A percentile compares a stretch with the other conserved stretches of the same genome.
These are phyloP conservation scores for Petrocephalus microphthalmus DNA, from an alignment of 2,113 vertebrate species.

Conservation along the genomic window DNA sequence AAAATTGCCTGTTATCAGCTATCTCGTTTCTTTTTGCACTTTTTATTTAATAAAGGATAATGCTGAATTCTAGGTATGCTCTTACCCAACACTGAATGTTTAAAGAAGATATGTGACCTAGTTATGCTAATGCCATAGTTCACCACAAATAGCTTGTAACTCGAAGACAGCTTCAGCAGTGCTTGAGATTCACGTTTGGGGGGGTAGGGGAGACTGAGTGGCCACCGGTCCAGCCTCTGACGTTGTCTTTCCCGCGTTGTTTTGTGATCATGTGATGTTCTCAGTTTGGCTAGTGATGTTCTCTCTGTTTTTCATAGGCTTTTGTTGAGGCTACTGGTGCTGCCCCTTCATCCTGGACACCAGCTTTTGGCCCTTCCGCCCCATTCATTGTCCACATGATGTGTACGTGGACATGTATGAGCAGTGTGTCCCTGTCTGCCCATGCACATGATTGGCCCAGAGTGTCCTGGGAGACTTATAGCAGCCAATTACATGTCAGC, in stretches of 20 bases:
- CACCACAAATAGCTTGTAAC: neutral
- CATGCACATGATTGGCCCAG: neutral
- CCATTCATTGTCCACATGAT: too few relatives aligned
- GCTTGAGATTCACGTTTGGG: neutral
- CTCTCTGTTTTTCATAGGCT: too few relatives aligned
- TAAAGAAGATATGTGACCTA: neutral
- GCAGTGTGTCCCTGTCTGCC: neutral
- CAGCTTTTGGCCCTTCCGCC: too few relatives aligned
- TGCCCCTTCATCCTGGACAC: too few relatives aligned
- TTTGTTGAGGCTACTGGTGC: too few relatives aligned
- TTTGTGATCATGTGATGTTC: neutral
- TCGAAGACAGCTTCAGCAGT: neutral
- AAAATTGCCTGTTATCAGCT: conserved; percentile 24
- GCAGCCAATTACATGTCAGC: neutral
- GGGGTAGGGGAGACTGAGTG: neutral
- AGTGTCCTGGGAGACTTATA: neutral
- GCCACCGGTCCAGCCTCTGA: neutral
- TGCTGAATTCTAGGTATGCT: neutral
- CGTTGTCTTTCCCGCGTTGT: neutral
- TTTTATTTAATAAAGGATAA: conserved; percentile 13
- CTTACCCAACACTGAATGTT: neutral
- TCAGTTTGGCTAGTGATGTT: neutral
- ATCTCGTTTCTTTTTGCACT: conserved; percentile 22
- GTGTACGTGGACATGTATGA: neutral
- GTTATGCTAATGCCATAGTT: neutral